These are phyloP conservation scores for Rhopalosiphum nymphaeae DNA, from an alignment of 2,888 invertebrate genomes.

Conservation along the genomic window DNA sequence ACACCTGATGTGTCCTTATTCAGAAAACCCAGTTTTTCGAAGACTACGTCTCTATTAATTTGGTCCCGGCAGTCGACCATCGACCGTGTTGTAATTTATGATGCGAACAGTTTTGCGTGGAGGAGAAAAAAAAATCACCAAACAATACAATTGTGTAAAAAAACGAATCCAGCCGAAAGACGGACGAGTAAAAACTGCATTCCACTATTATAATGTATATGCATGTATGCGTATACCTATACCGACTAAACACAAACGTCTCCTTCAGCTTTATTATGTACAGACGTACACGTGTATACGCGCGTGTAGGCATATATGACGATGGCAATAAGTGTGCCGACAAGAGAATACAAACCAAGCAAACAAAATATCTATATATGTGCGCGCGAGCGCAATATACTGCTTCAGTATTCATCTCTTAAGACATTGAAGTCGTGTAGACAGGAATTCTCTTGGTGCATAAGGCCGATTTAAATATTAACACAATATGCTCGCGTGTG, in stretches of 20 bases:
- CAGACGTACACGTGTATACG: neutral
- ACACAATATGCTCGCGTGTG: neutral
- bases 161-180: slow-evolving; percentile 34
- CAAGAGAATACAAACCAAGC: slow-evolving; percentile 62
- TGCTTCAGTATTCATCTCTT: neutral
- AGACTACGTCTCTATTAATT: slow-evolving; percentile 61
- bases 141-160: slow-evolving; percentile 51
- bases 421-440: slow-evolving; percentile 25
- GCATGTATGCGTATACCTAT: neutral
- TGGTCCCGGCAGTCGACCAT: slow-evolving; percentile 31
- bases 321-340: slow-evolving; percentile 60
- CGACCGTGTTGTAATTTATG: slow-evolving; percentile 45
- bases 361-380: slow-evolving; percentile 28
- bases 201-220: slow-evolving; percentile 16
- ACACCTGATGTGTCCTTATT: slow-evolving; percentile 43
- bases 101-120: slow-evolving; percentile 20
- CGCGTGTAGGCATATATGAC: slow-evolving; percentile 30
- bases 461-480: slow-evolving; percentile 54
- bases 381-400: neutral
- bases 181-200: slow-evolving; percentile 56
- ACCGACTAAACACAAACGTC: slow-evolving; percentile 49
- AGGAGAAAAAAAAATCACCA: neutral
- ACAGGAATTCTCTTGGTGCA: neutral
- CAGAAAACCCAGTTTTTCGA: slow-evolving; percentile 59
- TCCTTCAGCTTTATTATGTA: slow-evolving; percentile 32